A percentile compares a stretch with the other conserved stretches of the same genome.
phyloP scores from a whole-genome alignment of 2,113 vertebrate species.

The Petaurus breviceps region DNA sequence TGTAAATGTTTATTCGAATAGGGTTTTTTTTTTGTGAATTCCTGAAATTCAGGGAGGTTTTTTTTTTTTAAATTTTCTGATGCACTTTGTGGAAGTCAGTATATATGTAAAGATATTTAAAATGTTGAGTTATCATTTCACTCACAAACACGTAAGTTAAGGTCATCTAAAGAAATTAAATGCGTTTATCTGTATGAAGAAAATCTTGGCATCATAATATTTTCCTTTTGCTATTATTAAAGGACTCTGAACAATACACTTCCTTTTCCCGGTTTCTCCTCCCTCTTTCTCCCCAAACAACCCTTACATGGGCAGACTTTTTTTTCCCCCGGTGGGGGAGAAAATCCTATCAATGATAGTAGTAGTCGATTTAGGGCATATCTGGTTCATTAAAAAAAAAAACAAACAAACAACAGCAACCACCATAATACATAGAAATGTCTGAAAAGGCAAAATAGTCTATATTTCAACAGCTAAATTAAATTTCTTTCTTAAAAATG shows the following conservation, averaged over 20 bases:
- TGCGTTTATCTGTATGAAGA: slow-evolving; percentile 99
- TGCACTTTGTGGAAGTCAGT: slow-evolving; percentile 99
- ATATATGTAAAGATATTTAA: slow-evolving; percentile 99
- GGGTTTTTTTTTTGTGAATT: slow-evolving; percentile 89
- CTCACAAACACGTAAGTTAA: slow-evolving; percentile 92
- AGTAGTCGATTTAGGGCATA: slow-evolving; percentile 70
- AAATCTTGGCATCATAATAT: slow-evolving; percentile 94
- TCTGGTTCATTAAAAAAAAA: slow-evolving; percentile 63
- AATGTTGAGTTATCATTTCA: slow-evolving; percentile 96
- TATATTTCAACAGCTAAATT: slow-evolving; percentile 65
- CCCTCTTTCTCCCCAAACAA: slow-evolving; percentile 64
- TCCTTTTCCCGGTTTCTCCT: slow-evolving; percentile 71
- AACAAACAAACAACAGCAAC: too few relatives aligned
- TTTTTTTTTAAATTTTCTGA: slow-evolving; percentile 91
- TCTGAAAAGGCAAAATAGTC: slow-evolving; percentile 66
- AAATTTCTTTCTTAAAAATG: slow-evolving; percentile 72
- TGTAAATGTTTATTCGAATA: slow-evolving; percentile 96
- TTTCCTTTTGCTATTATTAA: slow-evolving; percentile 99
- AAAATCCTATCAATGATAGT: slow-evolving; percentile 62
- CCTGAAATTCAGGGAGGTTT: slow-evolving; percentile 96
- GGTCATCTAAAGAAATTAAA: slow-evolving; percentile 95
- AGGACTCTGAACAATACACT: slow-evolving; percentile 90
- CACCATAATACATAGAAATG: slow-evolving; percentile 22
- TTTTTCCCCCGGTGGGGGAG: slow-evolving; percentile 46
- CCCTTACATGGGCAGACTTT: slow-evolving; percentile 53